Percentiles rank a stretch among this genome's conserved stretches.
Conservation (phyloP, 2,888 invertebrate genomes). For the Aspidiotus rigidus region DNA sequence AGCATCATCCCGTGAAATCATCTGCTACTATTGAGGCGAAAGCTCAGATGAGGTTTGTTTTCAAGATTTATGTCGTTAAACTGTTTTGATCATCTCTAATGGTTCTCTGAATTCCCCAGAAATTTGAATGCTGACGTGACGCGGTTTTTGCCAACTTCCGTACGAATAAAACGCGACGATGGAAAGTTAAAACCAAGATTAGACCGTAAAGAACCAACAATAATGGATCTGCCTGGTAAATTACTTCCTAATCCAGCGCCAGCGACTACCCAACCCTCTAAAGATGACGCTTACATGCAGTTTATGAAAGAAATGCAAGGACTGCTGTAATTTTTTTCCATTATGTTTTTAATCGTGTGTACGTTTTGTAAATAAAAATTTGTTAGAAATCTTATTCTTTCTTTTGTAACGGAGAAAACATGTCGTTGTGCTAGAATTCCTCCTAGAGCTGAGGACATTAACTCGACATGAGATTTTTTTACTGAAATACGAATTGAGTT, state of each 20-base stretch:
- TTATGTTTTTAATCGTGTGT: too few species aligned
- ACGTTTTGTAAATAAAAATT: too few species aligned
- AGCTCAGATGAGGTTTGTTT: slow-evolving; percentile 66
- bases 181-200: slow-evolving; percentile 35
- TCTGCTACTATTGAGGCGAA: slow-evolving; percentile 85
- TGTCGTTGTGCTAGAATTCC: too few species aligned
- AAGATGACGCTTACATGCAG: slow-evolving; percentile 96
- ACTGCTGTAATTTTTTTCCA: slow-evolving; percentile 53
- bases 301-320: slow-evolving; percentile 99
- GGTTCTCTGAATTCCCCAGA: slow-evolving; percentile 42
- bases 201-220: slow-evolving; percentile 17
- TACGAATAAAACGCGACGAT: slow-evolving; percentile 82
- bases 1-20: slow-evolving; percentile 46
- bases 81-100: neutral
- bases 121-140: slow-evolving; percentile 91
- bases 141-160: slow-evolving; percentile 83
- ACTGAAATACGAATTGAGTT: too few species aligned
- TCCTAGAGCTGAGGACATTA: too few species aligned
- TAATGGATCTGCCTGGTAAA: slow-evolving; percentile 32
- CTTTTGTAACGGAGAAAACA: too few species aligned
- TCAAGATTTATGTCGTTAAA: neutral
- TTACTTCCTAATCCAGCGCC: slow-evolving; percentile 30
- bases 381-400: too few species aligned
- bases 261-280: slow-evolving; percentile 52
- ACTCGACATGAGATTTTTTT: too few species aligned